A percentile compares a stretch with the other conserved stretches of the same genome.
Evolutionary conservation across 1,140 invertebrate species (phyloP).

Genomic region (Orius insidiosus): DNA sequence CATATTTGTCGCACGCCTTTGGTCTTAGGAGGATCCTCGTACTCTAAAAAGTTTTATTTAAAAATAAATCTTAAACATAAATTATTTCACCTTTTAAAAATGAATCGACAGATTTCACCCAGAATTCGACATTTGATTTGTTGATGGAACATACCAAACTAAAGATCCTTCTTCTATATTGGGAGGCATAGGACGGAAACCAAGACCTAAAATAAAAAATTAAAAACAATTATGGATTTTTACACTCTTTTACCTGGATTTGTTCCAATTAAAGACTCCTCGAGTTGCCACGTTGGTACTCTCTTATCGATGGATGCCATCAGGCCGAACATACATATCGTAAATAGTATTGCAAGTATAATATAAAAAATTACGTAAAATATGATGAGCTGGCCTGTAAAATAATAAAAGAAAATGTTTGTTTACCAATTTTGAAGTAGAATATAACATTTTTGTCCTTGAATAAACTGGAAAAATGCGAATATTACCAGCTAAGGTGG

Average conservation of each 20-base stretch:
- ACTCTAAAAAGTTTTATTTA: no score
- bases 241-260: constrained; percentile 51
- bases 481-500: not conserved
- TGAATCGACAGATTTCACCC: constrained; percentile 44
- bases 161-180: constrained; percentile 60
- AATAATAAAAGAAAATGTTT: constrained; percentile 8
- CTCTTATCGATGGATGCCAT: constrained; percentile 48
- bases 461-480: no score
- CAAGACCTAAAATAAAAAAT: constrained; percentile 38
- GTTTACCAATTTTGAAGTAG: not conserved
- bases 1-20: constrained; percentile 33
- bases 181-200: constrained; percentile 66
- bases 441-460: not conserved
- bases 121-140: constrained; percentile 40
- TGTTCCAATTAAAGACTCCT: constrained; percentile 61
- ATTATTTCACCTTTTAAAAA: constrained; percentile 49
- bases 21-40: not conserved
- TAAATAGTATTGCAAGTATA: constrained; percentile 56
- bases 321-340: constrained; percentile 64
- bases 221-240: not conserved
- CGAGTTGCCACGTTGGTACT: constrained; percentile 51
- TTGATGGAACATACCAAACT: constrained; percentile 59
- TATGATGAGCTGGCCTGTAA: constrained; percentile 50
- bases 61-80: not conserved
- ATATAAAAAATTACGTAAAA: constrained; percentile 82